These are phyloP conservation scores for Athene noctua DNA, from an alignment of 2,113 vertebrate genomes.

Conservation along the genomic window DNA sequence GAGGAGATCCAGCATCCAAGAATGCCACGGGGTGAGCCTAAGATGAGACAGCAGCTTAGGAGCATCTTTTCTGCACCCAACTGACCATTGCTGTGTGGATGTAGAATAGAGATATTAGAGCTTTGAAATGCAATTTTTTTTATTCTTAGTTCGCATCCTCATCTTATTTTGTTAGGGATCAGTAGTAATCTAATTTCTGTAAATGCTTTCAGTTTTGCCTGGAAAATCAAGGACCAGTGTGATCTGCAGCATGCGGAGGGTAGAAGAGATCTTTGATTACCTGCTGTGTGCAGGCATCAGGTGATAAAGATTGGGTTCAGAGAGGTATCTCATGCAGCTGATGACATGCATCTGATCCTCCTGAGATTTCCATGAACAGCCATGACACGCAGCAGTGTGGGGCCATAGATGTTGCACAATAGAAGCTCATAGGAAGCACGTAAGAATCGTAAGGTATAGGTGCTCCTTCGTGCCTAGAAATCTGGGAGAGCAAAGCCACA, in stretches of 20 bases:
- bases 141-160: background rate
- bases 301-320: background rate
- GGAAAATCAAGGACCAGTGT: background rate
- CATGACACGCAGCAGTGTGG: accelerated
- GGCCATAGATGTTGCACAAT: background rate
- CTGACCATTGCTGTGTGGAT: background rate
- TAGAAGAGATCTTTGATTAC: background rate
- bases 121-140: background rate
- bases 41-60: background rate
- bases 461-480: background rate
- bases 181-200: background rate
- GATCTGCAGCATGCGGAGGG: background rate
- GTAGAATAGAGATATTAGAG: background rate
- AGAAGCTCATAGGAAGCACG: background rate
- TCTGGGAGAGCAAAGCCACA: background rate
- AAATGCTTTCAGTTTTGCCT: background rate
- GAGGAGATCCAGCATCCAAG: background rate
- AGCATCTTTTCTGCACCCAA: background rate
- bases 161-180: background rate
- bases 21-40: background rate
- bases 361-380: background rate
- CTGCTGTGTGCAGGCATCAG: background rate
- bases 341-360: background rate
- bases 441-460: background rate
- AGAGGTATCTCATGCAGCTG: background rate